phyloP scores from a whole-genome alignment of 2,888 invertebrate genomes.

The Lobophora halterata region DNA sequence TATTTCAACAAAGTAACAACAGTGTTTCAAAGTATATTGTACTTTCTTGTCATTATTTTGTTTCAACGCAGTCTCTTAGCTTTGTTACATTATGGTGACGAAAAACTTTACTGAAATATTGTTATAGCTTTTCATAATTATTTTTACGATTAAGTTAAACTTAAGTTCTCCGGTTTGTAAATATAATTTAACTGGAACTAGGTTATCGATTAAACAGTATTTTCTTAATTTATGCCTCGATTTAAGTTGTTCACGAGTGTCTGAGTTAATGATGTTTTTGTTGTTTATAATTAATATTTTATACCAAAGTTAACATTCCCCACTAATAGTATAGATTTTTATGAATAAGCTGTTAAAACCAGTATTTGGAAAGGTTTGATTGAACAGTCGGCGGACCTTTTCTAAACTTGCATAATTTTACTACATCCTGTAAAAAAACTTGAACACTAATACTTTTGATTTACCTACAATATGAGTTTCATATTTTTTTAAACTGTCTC shows the following conservation, averaged over 20 bases:
- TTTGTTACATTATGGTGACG: not conserved
- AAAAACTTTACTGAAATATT: constrained; percentile 19
- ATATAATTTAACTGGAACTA: constrained; percentile 68
- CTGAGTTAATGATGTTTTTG: constrained; percentile 74
- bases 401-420: constrained; percentile 66
- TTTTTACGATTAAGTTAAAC: constrained; percentile 30
- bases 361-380: constrained; percentile 50
- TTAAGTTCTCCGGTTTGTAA: constrained; percentile 70
- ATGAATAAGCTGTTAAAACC: constrained; percentile 38
- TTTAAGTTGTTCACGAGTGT: constrained; percentile 72
- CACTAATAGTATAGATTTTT: constrained; percentile 77
- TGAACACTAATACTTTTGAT: constrained; percentile 1
- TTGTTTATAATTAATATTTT: constrained; percentile 80
- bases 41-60: not conserved
- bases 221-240: constrained; percentile 76
- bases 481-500: too few species aligned
- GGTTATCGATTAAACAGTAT: constrained; percentile 75
- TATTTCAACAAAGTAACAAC: too few species aligned
- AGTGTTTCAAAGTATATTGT: too few species aligned
- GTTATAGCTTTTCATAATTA: constrained; percentile 30
- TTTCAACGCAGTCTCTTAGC: not conserved
- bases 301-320: constrained; percentile 90
- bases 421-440: not conserved
- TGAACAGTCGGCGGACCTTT: constrained; percentile 52
- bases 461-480: too few species aligned